Base-by-base conservation (phyloP, 2,113 vertebrate genomes). In the Pelodiscus sinensis region DNA sequence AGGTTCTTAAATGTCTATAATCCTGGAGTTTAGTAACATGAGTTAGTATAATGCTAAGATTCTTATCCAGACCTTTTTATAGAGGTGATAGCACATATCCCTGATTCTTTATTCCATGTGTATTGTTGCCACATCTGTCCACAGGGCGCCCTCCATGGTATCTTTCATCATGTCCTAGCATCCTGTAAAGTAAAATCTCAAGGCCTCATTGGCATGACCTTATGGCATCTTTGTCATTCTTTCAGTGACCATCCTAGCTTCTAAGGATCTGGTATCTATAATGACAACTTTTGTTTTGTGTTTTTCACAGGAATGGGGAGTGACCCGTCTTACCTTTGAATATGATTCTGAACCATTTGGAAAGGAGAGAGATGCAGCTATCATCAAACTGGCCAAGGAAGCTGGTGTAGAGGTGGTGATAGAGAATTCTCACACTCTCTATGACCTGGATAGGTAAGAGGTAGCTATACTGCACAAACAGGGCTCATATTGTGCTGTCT, bases 301-400 rank as follows among this genome's bases (percentile, higher is more conserved):
- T 83, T 96, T 86, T 60, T 88, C 80, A 14, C 97, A 99, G 99
- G 99, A 99, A 96, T 99, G 99, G 99, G 98, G 98, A 50, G 98
- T 99, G 94, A 99, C 99, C 84, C 98, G 98, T 80, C 94, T 99
- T 92, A 99, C 99, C 1, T 99, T 99, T 38, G 99, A 99, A 87
- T 99, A 98, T 0, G 99, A 99, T 97, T 99, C 99, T 0, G 99
- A 99, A 94, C 99, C 99, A 0, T 99, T 99, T 91, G 99, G 99
- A 81, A 99, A 99, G 96, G 99, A 99, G 91, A 97, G 99, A 50
- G 99, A 99, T 60, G 98, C 98, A 0, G 99, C 99, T 96, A 99
- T 99, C 22, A 92, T 99, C 97, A 99, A 99, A 97, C 98, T 99
- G 98, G 99, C 99, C 24, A 98, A 99, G 91, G 99, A 99, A 96